phyloP scores from a whole-genome alignment of 64 coral and sea anemone species.

The Actinia tenebrosa region DNA sequence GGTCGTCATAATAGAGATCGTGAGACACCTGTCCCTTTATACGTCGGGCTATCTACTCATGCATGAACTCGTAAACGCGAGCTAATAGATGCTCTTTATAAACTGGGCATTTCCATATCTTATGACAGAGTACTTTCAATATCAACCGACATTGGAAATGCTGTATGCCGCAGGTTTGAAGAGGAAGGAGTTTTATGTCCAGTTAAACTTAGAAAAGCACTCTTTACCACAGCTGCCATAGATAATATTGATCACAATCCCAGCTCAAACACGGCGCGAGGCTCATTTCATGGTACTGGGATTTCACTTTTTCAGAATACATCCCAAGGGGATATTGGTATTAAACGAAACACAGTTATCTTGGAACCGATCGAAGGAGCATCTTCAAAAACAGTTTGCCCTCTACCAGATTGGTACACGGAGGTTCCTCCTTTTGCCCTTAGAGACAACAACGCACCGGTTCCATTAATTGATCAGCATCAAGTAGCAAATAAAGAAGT shows the following conservation, averaged over 20 bases:
- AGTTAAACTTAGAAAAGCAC: background rate
- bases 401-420: slow-evolving; percentile 32
- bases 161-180: background rate
- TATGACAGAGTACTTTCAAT: background rate
- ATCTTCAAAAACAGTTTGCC: background rate
- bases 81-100: slow-evolving; percentile 1
- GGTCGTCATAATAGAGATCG: too few relatives aligned
- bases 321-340: background rate
- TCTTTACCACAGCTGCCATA: slow-evolving; percentile 24
- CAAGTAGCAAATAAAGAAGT: slow-evolving; percentile 7
- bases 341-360: background rate
- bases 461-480: background rate
- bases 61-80: slow-evolving; percentile 51
- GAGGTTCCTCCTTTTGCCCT: slow-evolving; percentile 4
- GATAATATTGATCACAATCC: slow-evolving; percentile 45
- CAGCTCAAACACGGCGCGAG: slow-evolving; percentile 15
- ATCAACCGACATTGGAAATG: background rate
- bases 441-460: slow-evolving; percentile 10
- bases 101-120: slow-evolving; percentile 22
- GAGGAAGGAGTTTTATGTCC: background rate
- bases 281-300: slow-evolving; percentile 12
- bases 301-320: slow-evolving; percentile 14
- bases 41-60: slow-evolving; percentile 46
- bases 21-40: slow-evolving; percentile 54
- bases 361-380: background rate